Conservation (phyloP, 2,888 invertebrate genomes). For the Netelia fuscicornis region DNA sequence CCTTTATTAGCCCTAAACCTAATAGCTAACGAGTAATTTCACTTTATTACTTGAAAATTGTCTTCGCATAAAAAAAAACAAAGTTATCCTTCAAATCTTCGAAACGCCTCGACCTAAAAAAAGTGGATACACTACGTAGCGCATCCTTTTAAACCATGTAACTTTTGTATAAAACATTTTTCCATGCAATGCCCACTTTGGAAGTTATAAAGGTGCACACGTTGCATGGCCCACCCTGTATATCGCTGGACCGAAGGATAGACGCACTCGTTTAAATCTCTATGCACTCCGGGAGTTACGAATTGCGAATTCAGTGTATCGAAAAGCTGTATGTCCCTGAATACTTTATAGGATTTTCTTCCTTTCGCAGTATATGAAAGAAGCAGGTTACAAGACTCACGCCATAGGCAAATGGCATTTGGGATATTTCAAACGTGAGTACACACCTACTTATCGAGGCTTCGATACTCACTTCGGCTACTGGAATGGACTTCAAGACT, state of each 20-base stretch:
- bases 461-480: constrained; percentile 93
- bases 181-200: too few species aligned
- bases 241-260: not conserved
- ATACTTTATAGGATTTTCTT: constrained; percentile 34
- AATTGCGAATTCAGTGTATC: constrained; percentile 85
- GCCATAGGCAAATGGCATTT: constrained; percentile 97
- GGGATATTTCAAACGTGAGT: constrained; percentile 90
- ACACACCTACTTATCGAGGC: constrained; percentile 91
- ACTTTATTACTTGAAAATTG: too few species aligned
- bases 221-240: too few species aligned
- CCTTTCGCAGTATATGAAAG: constrained; percentile 86
- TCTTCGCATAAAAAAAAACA: too few species aligned
- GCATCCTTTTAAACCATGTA: too few species aligned
- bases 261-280: constrained; percentile 4
- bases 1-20: too few species aligned
- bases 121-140: too few species aligned
- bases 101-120: too few species aligned
- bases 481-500: constrained; percentile 91
- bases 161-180: too few species aligned
- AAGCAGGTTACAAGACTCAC: constrained; percentile 91
- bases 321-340: constrained; percentile 72
- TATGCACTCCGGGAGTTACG: constrained; percentile 83
- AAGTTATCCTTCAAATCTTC: too few species aligned
- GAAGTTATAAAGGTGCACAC: too few species aligned
- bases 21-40: too few species aligned